Evolutionary conservation across 2,113 vertebrate species (phyloP).

Genomic region (Dryoscopus gambensis): DNA sequence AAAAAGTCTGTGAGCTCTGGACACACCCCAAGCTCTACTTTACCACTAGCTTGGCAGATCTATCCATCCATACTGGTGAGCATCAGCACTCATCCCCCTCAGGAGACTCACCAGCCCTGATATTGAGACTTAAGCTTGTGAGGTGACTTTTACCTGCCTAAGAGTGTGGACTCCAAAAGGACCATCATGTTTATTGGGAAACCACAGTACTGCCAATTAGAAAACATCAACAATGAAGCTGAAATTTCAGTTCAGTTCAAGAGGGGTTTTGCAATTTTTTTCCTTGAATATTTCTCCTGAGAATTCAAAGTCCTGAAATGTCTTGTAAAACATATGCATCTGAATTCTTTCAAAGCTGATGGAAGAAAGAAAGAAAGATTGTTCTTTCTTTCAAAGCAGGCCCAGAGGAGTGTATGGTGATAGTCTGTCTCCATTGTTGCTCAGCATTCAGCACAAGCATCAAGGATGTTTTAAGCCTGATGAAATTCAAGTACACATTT

Average conservation of each 20-base stretch:
- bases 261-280: rapidly evolving
- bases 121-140: no score
- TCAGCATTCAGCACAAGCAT: background rate
- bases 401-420: background rate
- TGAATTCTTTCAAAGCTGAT: background rate
- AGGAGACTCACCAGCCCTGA: background rate
- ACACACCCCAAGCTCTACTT: background rate
- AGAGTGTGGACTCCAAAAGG: background rate
- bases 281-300: background rate
- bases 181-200: background rate
- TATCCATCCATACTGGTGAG: background rate
- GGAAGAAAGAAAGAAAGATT: background rate
- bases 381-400: background rate
- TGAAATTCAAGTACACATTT: background rate
- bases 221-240: background rate
- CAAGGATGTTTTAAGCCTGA: background rate
- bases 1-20: background rate
- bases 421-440: background rate
- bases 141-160: background rate
- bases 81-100: rapidly evolving
- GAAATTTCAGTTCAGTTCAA: background rate
- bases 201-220: background rate
- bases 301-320: background rate
- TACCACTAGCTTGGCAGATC: background rate
- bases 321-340: background rate